Evolutionary conservation across 2,888 invertebrate genomes (phyloP).

Genomic region (Leuctra nigra): DNA sequence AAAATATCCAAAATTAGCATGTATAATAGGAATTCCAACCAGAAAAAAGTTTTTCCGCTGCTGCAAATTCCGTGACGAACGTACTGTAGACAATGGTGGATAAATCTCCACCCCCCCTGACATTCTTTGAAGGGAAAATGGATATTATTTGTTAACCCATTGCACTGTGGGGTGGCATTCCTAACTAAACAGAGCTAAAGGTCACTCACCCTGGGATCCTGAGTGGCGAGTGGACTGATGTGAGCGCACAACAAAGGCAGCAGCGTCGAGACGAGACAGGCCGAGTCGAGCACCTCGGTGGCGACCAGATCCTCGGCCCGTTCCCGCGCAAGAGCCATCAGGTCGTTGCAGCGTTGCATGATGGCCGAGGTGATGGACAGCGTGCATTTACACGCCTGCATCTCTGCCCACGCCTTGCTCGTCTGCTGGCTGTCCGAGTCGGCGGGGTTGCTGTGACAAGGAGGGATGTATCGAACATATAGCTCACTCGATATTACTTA

Average conservation of each 20-base stretch:
- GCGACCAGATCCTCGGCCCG: conserved; percentile 47
- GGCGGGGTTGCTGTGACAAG: conserved; percentile 52
- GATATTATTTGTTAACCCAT: too few species aligned
- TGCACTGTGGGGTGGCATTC: too few species aligned
- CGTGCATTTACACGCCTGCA: conserved; percentile 61
- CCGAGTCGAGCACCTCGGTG: conserved; percentile 50
- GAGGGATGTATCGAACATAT: too few species aligned
- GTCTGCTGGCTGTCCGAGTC: conserved; percentile 52
- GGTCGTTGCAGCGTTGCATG: conserved; percentile 66
- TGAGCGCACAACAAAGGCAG: conserved; percentile 81
- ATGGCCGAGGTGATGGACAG: conserved; percentile 71
- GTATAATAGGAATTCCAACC: too few species aligned
- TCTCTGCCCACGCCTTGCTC: conserved; percentile 50
- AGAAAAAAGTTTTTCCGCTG: too few species aligned
- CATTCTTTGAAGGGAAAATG: not conserved
- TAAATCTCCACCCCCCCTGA: too few species aligned
- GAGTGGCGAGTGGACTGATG: conserved; percentile 69
- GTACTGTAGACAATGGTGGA: too few species aligned
- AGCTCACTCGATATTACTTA: too few species aligned
- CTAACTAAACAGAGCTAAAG: not conserved
- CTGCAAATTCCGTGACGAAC: too few species aligned
- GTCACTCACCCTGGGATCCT: conserved; percentile 68
- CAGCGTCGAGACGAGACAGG: conserved; percentile 63
- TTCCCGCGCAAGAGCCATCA: conserved; percentile 69
- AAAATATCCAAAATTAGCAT: too few species aligned